Base-by-base conservation (phyloP, 2,888 invertebrate species). In the Agrochola lota region DNA sequence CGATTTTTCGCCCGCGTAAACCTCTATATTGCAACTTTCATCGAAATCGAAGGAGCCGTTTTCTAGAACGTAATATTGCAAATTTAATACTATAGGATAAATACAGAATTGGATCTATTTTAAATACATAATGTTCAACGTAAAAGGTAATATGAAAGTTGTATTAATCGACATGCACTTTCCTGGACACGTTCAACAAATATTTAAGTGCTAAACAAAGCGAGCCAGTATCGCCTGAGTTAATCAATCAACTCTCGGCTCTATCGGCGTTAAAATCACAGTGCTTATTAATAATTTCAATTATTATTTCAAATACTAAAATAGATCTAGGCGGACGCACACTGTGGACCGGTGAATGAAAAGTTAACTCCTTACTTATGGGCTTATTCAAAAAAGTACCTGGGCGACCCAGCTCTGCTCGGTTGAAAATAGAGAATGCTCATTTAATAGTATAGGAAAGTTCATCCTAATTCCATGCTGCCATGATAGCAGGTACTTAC, bases 31-130 rank as follows among this genome's bases (percentile, higher is more conserved):
- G 46, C 43, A 46, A 46, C 46, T 46, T 46, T 46, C 3, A 46
- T 46, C 46, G 15, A 46, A 46, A 46, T 46, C 15, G 15, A 4
- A 15, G 15, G 46, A 46, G 46, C 46, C 46, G 46, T 46, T 46
- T 46, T 46, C 46, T 4, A 46, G 46, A 46, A 46, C 46, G 5
- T 46, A 12, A 4, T 46, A 46, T 40, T 40, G 40, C 9, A 9
- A 0, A 40, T 40, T 40, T 40, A 40, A 40, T 40, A 40, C 40
- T 40, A 43, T 43, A 43, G 9, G 43, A 11, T 35, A 59, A 43
- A 52, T 63, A 71, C 52, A 60, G 20, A n/a, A 66, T 76, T 64
- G 11, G 26, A 59, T 67, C 43, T 62, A 63, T 63, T 63, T 23
- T 62, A 30, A n/a, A 11, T 30, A 68, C 6, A 26, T 11, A 23